Base-by-base conservation (phyloP, 2,113 vertebrate species). In the Ascaphus truei region DNA sequence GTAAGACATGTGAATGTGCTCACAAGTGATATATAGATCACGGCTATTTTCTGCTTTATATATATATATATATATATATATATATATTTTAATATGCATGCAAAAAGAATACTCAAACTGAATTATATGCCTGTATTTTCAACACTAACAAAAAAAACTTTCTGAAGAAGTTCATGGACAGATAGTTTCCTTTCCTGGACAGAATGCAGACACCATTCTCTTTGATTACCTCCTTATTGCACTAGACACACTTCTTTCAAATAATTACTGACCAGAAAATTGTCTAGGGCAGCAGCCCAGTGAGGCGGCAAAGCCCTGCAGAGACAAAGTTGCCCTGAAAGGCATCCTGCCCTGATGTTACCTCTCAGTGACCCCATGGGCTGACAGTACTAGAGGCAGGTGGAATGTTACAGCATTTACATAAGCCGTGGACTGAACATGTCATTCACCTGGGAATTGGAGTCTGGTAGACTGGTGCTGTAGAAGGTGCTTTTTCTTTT, bases 261-360 rank as follows among this genome's bases (percentile, higher is more conserved):
- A 56, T 72, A 79, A 53, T 74, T 66, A 81, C 64, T 73, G 82
- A 80, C 75, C 78, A 79, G 79, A 81, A 80, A 79, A 74, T 79
- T 61, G 77, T 8, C 0, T 60, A 73, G 71, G 81, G 68, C 71
- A 72, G 55, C 5, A 22, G 65, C 72, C 53, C 33, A 20, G 79
- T 1, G 72, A 80, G 76, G 75, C 52, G 45, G 68, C 33, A 63
- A 79, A 80, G 80, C 73, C 80, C 5, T 1, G 51, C 71, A 50
- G 77, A 0, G 64, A 55, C 56, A 68, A 6, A 61, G 22, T 60
- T 1, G 30, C 60, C 33, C 61, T 57, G 3, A 31, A 18, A 9
- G 59, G 72, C 75, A 36, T 69, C 68, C 74, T 68, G 69, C 62
- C 78, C 68, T 1, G 10, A 0, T 4, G 2, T 75, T 27, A 73